phyloP scores from a whole-genome alignment of 2,797 vertebrate genomes.

The Schizopygopsis malacanthus region DNA sequence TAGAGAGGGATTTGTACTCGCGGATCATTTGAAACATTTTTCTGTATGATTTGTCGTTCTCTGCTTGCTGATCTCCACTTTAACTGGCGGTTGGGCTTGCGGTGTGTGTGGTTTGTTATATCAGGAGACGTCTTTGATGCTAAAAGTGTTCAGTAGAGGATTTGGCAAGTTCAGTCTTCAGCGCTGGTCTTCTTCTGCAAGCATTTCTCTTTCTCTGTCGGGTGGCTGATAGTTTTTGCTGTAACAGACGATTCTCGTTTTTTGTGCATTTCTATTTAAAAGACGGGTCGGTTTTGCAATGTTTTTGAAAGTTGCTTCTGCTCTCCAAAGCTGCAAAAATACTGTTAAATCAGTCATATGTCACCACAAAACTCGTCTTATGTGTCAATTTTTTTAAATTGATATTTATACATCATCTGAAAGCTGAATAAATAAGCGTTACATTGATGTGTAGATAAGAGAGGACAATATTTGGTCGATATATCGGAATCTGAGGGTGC shows the following conservation, averaged over 20 bases:
- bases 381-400: no score
- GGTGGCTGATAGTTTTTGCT: neutral
- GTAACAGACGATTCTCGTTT: neutral
- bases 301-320: neutral
- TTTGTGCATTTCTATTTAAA: neutral
- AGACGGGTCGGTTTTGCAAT: neutral
- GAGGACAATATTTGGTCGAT: no score
- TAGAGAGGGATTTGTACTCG: conserved; percentile 1
- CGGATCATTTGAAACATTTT: neutral
- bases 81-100: neutral
- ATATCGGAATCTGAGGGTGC: no score
- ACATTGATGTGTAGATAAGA: no score
- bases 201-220: neutral
- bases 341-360: neutral
- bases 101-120: conserved; percentile 29
- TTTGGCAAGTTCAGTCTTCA: conserved; percentile 24
- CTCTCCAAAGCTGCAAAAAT: neutral
- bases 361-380: no score
- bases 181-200: neutral
- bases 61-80: conserved; percentile 14
- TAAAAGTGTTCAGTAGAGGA: conserved; percentile 11
- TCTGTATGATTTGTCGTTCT: neutral
- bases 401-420: no score
- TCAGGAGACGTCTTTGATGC: neutral
- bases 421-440: no score